Percentiles rank a stretch among this genome's conserved stretches.
Conservation (phyloP, 2,797 vertebrate genomes). For the Pangasius larnaudii region DNA sequence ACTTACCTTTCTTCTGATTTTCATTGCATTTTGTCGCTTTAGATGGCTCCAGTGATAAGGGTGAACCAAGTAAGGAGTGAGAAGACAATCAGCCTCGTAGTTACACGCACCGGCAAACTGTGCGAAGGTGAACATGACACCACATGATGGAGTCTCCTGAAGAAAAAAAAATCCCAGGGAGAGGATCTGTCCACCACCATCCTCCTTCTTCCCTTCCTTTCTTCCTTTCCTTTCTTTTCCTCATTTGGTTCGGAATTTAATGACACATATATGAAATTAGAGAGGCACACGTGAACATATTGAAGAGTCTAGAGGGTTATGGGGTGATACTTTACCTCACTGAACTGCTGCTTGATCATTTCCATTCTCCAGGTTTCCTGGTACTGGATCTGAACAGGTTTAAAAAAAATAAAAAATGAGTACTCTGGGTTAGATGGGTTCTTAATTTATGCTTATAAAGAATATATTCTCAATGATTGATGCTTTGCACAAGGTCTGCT, state of each 20-base stretch:
- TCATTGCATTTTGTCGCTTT: slow-evolving; percentile 49
- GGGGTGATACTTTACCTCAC: slow-evolving; percentile 54
- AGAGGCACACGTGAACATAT: slow-evolving; percentile 49
- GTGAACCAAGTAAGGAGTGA: slow-evolving; percentile 70
- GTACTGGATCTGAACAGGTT: slow-evolving; percentile 44
- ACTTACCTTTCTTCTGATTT: slow-evolving; percentile 21
- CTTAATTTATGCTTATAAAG: slow-evolving; percentile 3
- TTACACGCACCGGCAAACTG: slow-evolving; percentile 80
- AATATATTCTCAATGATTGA: slow-evolving; percentile 14
- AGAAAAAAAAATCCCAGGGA: slow-evolving; percentile 63
- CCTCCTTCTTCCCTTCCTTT: slow-evolving; percentile 66
- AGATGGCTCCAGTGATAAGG: slow-evolving; percentile 71
- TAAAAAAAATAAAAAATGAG: background rate
- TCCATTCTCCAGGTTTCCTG: slow-evolving; percentile 44
- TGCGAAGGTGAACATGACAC: slow-evolving; percentile 75
- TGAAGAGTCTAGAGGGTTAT: slow-evolving; percentile 38
- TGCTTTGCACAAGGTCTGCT: slow-evolving; percentile 30
- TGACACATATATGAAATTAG: slow-evolving; percentile 40
- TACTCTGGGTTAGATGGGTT: slow-evolving; percentile 26
- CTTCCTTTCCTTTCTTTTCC: slow-evolving; percentile 59
- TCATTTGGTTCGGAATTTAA: slow-evolving; percentile 55
- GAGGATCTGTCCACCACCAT: slow-evolving; percentile 64
- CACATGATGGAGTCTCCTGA: slow-evolving; percentile 66
- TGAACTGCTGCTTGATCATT: slow-evolving; percentile 58
- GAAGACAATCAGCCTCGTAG: slow-evolving; percentile 77